These are phyloP conservation scores for Marronus borbonicus DNA, from an alignment of 2,888 invertebrate species.

Conservation along the genomic window DNA sequence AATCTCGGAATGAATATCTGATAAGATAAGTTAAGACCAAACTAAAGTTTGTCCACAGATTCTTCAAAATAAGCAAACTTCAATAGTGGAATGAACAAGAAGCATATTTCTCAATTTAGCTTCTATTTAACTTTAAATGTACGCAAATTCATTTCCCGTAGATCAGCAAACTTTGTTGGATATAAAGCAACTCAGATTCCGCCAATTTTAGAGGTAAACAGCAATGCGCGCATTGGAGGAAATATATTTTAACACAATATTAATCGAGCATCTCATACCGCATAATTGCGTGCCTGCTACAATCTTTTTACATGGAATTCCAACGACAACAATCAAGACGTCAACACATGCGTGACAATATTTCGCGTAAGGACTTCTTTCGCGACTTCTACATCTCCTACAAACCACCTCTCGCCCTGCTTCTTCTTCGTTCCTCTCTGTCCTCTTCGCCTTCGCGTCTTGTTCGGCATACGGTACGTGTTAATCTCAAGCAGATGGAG, in stretches of 20 bases:
- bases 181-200: too few species aligned
- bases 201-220: neutral
- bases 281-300: constrained; percentile 36
- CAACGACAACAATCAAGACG: constrained; percentile 52
- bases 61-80: too few species aligned
- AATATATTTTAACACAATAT: constrained; percentile 32
- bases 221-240: neutral
- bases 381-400: constrained; percentile 31
- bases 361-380: constrained; percentile 57
- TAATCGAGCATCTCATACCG: constrained; percentile 37
- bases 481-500: constrained; percentile 39
- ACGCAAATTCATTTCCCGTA: too few species aligned
- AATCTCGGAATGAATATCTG: too few species aligned
- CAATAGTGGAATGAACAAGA: too few species aligned
- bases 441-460: constrained; percentile 13
- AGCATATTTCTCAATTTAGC: too few species aligned
- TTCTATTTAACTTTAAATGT: too few species aligned
- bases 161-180: too few species aligned
- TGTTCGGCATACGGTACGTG: constrained; percentile 38
- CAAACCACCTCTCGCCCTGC: constrained; percentile 9
- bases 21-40: too few species aligned
- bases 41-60: too few species aligned
- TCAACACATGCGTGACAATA: constrained; percentile 58
- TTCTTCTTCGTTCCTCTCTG: constrained; percentile 18
- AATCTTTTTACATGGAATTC: constrained; percentile 43